Base-by-base conservation (phyloP, 2,113 vertebrate species). In the Amphiprion ocellaris region DNA sequence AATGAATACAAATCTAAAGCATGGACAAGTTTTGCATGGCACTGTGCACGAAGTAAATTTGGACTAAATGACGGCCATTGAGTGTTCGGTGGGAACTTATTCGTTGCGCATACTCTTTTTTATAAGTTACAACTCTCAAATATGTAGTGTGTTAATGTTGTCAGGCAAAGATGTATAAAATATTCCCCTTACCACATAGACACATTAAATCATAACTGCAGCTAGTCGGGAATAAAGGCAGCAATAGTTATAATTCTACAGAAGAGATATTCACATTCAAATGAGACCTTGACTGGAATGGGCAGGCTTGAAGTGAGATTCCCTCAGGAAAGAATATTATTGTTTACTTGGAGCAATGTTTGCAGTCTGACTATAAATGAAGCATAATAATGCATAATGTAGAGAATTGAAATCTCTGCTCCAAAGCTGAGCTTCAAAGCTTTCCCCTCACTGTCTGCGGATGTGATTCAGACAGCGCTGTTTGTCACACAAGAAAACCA, bases 361-460 rank as follows among this genome's bases (percentile, higher is more conserved):
- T 44, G 2, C 14, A 52, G n/a, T 70, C 49, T 73, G 30, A 33
- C 15, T 41, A 5, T 75, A 41, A 61, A 62, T 54, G 16, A 8
- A 69, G 47, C n/a, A 33, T 49, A 21, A 19, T 5, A 17, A 46
- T 16, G 28, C 2, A 23, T 12, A 33, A 70, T 56, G 28, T 3
- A 19, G 2, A 1, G 15, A 11, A 6, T 4, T 47, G 11, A 47
- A 21, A 83, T 64, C 14, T 71, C 33, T 33, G 24, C 9, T 19
- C 11, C 2, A 0, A 15, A 16, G 3, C 11, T 15, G 46, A 73
- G 44, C 54, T 12, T 64, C 55, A 71, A 26, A 44, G 19, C 11
- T 23, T 70, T 83, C 16, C 23, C 81, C 83, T 78, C 70, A 72
- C 67, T 69, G 4, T 21, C 54, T 49, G 68, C 16, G 70, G 58